These are phyloP conservation scores for Nasalis larvatus DNA, from an alignment of 2,113 vertebrate genomes.

Conservation along the genomic window DNA sequence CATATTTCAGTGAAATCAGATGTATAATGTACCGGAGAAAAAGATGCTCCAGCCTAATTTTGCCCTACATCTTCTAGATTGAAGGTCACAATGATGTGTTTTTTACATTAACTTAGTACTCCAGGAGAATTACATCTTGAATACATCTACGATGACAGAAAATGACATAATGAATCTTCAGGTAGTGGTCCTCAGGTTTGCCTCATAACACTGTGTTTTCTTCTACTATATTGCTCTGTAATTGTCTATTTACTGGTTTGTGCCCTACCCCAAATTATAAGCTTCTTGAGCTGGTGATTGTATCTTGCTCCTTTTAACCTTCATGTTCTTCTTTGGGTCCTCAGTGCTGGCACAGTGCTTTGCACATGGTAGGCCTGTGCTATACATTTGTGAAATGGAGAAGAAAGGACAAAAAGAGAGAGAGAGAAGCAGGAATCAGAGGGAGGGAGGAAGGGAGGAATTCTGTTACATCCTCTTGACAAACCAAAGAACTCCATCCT, in stretches of 20 bases:
- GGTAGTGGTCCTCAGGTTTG: not conserved
- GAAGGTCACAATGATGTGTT: slow-evolving; percentile 21
- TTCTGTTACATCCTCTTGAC: not conserved
- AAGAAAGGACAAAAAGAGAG: not conserved
- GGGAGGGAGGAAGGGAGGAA: not conserved
- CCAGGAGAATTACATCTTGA: not conserved
- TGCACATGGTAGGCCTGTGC: not conserved
- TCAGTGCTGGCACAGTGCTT: not conserved
- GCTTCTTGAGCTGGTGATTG: not conserved
- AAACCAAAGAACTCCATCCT: not conserved
- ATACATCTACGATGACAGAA: not conserved
- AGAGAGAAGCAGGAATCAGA: not conserved
- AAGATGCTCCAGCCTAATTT: slow-evolving; percentile 54
- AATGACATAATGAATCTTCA: not conserved
- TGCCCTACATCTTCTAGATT: not conserved
- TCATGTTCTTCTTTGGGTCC: not conserved
- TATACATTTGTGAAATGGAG: not conserved
- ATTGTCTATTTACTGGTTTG: not conserved
- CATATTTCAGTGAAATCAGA: slow-evolving; percentile 62
- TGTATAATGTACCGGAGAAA: slow-evolving; percentile 65
- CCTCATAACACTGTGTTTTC: not conserved
- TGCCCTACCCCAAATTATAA: not conserved
- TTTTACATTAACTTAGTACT: not conserved
- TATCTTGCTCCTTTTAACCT: not conserved
- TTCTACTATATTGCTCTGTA: not conserved